Evolutionary conservation across 2,797 vertebrate species (phyloP).

Genomic region (Spondyliosoma cantharus): DNA sequence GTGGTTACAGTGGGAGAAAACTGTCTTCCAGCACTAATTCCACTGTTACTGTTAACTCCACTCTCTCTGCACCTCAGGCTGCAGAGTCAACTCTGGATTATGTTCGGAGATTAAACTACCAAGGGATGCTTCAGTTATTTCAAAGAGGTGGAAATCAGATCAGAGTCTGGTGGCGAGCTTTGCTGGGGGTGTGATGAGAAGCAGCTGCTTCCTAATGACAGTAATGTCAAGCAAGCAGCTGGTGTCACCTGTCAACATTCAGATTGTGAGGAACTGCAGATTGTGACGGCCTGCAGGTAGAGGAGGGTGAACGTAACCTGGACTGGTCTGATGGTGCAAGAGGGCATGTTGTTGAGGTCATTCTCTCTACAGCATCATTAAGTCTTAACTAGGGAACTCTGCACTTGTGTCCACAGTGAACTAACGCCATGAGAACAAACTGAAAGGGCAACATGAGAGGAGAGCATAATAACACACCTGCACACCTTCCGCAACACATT

Average conservation of each 20-base stretch:
- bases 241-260: slow-evolving; percentile 62
- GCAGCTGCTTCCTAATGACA: slow-evolving; percentile 61
- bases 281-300: slow-evolving; percentile 6
- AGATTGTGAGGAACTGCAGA: slow-evolving; percentile 34
- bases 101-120: slow-evolving; percentile 42
- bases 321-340: slow-evolving; percentile 11
- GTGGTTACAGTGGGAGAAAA: slow-evolving; percentile 36
- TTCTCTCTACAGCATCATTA: slow-evolving; percentile 10
- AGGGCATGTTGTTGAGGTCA: slow-evolving; percentile 31
- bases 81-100: slow-evolving; percentile 50
- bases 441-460: slow-evolving; percentile 11
- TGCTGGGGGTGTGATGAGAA: slow-evolving; percentile 54
- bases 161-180: slow-evolving; percentile 22
- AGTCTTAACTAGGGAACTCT: slow-evolving; percentile 6
- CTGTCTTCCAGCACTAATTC: slow-evolving; percentile 31
- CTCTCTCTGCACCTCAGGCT: slow-evolving; percentile 32
- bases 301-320: slow-evolving; percentile 15
- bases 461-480: slow-evolving; percentile 13
- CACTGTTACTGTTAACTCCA: slow-evolving; percentile 25
- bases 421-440: background rate
- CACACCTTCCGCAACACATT: slow-evolving; percentile 24
- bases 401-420: background rate
- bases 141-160: slow-evolving; percentile 35
- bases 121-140: slow-evolving; percentile 44
- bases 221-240: slow-evolving; percentile 53